A percentile compares a stretch with the other conserved stretches of the same genome.
Evolutionary conservation across 2,113 vertebrate species (phyloP).

Genomic region (Astur gentilis): DNA sequence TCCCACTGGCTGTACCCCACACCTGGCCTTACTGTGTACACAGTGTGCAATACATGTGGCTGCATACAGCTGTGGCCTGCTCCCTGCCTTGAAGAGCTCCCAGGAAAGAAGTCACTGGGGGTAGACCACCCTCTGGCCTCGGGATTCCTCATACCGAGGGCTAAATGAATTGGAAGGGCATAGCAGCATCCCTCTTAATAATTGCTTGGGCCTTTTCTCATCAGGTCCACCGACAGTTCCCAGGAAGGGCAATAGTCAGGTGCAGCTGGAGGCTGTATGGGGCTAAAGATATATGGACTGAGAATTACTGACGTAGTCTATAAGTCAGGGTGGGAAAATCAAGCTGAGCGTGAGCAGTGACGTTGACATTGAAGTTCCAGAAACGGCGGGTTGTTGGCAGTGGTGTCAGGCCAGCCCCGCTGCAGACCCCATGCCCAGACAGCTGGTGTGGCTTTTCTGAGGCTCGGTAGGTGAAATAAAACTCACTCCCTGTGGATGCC

Average conservation of each 20-base stretch:
- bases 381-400: neutral
- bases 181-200: neutral
- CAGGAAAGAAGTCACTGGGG: neutral
- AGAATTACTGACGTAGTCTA: neutral
- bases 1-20: neutral
- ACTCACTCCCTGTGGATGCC: neutral
- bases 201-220: neutral
- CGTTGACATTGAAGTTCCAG: neutral
- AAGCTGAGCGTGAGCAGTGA: neutral
- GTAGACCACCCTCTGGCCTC: neutral
- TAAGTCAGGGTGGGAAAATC: neutral
- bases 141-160: neutral
- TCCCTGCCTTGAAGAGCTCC: neutral
- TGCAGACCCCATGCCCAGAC: fast-evolving
- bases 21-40: neutral
- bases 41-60: neutral
- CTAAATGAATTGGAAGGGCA: neutral
- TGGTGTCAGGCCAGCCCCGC: neutral
- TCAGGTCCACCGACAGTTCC: neutral
- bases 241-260: neutral
- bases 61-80: neutral
- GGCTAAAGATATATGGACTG: neutral
- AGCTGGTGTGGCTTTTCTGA: neutral
- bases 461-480: neutral
- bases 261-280: neutral